Percentiles rank a stretch among this genome's conserved stretches.
Evolutionary conservation across 2,888 invertebrate genomes (phyloP).

Genomic region (Eristalinus aeneus): DNA sequence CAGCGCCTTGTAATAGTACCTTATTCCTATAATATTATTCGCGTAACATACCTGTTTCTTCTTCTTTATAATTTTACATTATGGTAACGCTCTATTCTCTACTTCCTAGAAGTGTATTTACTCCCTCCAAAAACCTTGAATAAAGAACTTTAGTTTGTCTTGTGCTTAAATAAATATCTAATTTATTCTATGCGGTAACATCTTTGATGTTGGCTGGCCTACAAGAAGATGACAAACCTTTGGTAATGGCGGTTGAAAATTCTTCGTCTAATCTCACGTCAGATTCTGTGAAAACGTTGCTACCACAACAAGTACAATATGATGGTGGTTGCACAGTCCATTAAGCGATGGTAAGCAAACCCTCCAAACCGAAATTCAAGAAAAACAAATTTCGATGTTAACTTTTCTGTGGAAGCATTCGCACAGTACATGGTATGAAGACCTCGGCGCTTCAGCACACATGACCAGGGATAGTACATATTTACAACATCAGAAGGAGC

Average conservation of each 20-base stretch:
- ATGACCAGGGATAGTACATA: constrained; percentile 3
- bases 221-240: constrained; percentile 20
- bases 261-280: constrained; percentile 3
- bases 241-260: constrained; percentile 35
- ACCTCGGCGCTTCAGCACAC: constrained; percentile 24
- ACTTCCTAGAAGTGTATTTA: too few species aligned
- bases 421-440: constrained; percentile 16
- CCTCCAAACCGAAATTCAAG: not conserved
- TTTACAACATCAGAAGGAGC: not conserved
- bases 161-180: too few species aligned
- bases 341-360: constrained; percentile 11
- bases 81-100: too few species aligned
- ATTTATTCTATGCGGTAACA: too few species aligned
- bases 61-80: too few species aligned
- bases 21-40: too few species aligned
- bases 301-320: constrained; percentile 1
- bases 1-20: too few species aligned
- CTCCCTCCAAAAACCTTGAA: too few species aligned
- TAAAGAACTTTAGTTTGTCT: too few species aligned
- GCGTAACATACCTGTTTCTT: too few species aligned
- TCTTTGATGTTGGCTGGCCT: constrained; percentile 27
- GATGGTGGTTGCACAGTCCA: not conserved
- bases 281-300: constrained; percentile 19
- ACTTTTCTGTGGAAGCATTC: not conserved
- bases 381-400: constrained; percentile 27